These are phyloP conservation scores for Synanthedon myopaeformis DNA, from an alignment of 2,888 invertebrate species.

Conservation along the genomic window DNA sequence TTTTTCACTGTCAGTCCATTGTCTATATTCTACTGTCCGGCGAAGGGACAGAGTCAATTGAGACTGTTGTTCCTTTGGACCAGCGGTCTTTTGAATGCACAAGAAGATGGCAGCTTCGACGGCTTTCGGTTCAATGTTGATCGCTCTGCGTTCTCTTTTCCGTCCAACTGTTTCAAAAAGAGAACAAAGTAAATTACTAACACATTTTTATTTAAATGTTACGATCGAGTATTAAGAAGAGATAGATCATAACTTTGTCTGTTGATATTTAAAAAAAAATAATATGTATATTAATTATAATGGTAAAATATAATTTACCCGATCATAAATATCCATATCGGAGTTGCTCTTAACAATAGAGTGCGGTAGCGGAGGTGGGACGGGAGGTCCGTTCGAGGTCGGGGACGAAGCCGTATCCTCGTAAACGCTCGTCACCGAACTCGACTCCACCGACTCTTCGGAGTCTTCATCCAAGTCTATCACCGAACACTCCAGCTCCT, in stretches of 20 bases:
- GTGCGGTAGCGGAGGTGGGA: background rate
- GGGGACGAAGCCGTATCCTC: too few relatives aligned
- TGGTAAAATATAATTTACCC: background rate
- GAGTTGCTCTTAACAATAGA: background rate
- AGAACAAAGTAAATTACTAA: constrained; percentile 1
- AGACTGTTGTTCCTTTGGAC: constrained; percentile 23
- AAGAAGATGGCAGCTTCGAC: constrained; percentile 39
- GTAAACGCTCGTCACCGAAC: background rate
- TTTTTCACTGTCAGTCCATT: too few relatives aligned
- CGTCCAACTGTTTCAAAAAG: constrained; percentile 6
- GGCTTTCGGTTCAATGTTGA: constrained; percentile 31
- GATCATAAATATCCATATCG: background rate
- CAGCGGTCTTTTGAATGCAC: constrained; percentile 39
- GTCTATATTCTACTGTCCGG: too few relatives aligned
- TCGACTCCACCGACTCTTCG: background rate
- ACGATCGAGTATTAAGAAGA: too few relatives aligned
- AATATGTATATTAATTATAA: too few relatives aligned
- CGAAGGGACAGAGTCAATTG: background rate
- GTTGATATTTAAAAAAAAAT: too few relatives aligned
- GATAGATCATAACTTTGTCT: too few relatives aligned
- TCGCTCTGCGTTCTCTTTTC: constrained; percentile 47
- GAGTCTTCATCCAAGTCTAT: too few relatives aligned
- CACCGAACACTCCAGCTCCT: too few relatives aligned
- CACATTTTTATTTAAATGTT: background rate
- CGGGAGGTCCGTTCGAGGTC: background rate